Evolutionary conservation across 2,888 invertebrate genomes (phyloP).

Genomic region (Polylopha cassiicola): DNA sequence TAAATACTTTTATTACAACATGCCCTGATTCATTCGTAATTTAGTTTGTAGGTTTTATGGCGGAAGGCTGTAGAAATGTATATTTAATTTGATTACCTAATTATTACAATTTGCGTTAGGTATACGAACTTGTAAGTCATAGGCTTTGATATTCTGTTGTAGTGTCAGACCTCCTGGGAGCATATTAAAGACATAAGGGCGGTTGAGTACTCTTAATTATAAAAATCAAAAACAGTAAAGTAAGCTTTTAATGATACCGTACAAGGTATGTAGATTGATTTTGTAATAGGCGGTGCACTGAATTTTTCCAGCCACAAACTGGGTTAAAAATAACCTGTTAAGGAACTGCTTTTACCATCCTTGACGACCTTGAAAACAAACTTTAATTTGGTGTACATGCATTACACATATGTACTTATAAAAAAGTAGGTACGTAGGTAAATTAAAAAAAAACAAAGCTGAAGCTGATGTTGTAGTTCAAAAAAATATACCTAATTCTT

Average conservation of each 20-base stretch:
- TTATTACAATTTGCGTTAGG: constrained; percentile 8
- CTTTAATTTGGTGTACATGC: too few relatives aligned
- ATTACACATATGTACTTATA: too few relatives aligned
- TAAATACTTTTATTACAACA: constrained; percentile 13
- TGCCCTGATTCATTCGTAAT: constrained; percentile 16
- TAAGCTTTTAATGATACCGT: constrained; percentile 2
- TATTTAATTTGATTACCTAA: constrained; percentile 15
- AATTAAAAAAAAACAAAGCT: too few relatives aligned
- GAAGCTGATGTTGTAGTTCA: too few relatives aligned
- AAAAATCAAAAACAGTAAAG: too few relatives aligned
- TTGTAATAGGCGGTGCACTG: constrained; percentile 6
- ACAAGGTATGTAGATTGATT: constrained; percentile 14
- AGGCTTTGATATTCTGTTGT: too few relatives aligned
- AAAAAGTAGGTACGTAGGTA: too few relatives aligned
- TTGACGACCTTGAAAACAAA: constrained; percentile 22
- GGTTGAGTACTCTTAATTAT: too few relatives aligned
- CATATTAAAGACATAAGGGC: too few relatives aligned
- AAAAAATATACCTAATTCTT: too few relatives aligned
- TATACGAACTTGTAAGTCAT: too few relatives aligned
- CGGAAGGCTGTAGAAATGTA: constrained; percentile 13
- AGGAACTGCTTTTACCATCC: constrained; percentile 22
- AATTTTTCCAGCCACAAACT: constrained; percentile 14
- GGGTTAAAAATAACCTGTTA: constrained; percentile 15
- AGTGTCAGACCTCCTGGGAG: too few relatives aligned
- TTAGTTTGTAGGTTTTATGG: constrained; percentile 7